Evolutionary conservation across 1,140 invertebrate genomes (phyloP).

Genomic region (Octopus sinensis): DNA sequence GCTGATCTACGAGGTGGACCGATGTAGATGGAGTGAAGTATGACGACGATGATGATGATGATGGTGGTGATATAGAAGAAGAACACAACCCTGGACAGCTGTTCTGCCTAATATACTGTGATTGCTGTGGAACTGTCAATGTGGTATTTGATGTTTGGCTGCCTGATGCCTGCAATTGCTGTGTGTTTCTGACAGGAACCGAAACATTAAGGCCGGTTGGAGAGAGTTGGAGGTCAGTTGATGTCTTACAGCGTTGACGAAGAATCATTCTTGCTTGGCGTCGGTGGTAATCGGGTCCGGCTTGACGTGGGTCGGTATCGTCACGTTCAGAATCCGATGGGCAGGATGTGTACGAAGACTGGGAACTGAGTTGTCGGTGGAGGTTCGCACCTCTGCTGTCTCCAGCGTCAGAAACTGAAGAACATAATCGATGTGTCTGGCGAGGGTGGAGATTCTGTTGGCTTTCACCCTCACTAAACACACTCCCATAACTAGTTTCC

Average conservation of each 20-base stretch:
- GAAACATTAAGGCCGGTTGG: too few relatives aligned
- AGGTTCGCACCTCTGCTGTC: neutral
- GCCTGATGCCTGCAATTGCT: too few relatives aligned
- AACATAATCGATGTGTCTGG: slow-evolving; percentile 30
- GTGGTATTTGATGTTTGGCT: neutral
- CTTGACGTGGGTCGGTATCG: neutral
- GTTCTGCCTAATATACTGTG: neutral
- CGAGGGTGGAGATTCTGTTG: slow-evolving; percentile 25
- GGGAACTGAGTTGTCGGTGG: neutral
- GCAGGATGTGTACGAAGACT: neutral
- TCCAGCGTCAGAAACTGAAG: neutral
- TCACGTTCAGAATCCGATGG: neutral
- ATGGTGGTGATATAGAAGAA: neutral
- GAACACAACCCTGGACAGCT: neutral
- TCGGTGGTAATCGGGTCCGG: neutral
- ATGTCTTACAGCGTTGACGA: neutral
- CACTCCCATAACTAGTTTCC: slow-evolving; percentile 41
- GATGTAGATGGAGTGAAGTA: too few relatives aligned
- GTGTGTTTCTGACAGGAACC: too few relatives aligned
- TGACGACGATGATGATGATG: neutral
- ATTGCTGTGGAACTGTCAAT: slow-evolving; percentile 7
- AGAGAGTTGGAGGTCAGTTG: neutral
- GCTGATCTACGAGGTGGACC: slow-evolving; percentile 16
- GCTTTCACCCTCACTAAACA: slow-evolving; percentile 37
- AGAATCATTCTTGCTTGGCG: slow-evolving; percentile 1